Conservation (phyloP, 2,113 vertebrate species). For the Columba livia region DNA sequence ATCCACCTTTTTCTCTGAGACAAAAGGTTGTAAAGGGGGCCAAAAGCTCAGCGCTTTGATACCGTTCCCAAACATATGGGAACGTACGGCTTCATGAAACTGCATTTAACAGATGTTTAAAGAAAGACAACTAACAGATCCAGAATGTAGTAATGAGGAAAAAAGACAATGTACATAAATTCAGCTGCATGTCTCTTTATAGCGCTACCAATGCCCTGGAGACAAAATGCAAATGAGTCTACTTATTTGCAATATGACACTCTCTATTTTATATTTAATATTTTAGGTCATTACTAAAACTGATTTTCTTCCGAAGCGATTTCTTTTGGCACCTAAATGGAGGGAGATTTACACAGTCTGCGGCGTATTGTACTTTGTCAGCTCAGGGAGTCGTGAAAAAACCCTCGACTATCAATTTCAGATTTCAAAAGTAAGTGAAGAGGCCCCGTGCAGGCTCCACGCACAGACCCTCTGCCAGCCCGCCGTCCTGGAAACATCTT, state of each 20-base stretch:
- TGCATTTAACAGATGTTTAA: conserved; percentile 81
- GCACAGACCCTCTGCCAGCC: not conserved
- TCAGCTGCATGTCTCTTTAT: conserved; percentile 61
- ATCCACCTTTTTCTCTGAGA: conserved; percentile 61
- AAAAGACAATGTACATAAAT: conserved; percentile 68
- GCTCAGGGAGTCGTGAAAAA: conserved; percentile 26
- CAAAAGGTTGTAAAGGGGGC: conserved; percentile 70
- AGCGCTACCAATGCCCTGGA: conserved; percentile 48
- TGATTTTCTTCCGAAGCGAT: conserved; percentile 64
- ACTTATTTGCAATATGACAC: conserved; percentile 69
- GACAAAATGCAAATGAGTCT: conserved; percentile 68
- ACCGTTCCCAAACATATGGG: conserved; percentile 80
- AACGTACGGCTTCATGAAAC: conserved; percentile 70
- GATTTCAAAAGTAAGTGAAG: conserved; percentile 35
- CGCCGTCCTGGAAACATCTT: conserved; percentile 47
- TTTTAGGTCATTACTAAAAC: conserved; percentile 62
- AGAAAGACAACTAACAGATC: conserved; percentile 77
- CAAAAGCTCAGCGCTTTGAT: conserved; percentile 67
- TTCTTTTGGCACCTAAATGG: conserved; percentile 61
- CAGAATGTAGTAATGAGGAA: conserved; percentile 71
- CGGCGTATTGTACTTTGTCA: conserved; percentile 36
- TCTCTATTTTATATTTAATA: conserved; percentile 66
- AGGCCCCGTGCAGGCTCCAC: conserved; percentile 42
- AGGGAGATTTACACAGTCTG: conserved; percentile 49
- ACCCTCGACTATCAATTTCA: conserved; percentile 37